Base-by-base conservation (phyloP, 2,888 invertebrate genomes). In the Beris morrisii region DNA sequence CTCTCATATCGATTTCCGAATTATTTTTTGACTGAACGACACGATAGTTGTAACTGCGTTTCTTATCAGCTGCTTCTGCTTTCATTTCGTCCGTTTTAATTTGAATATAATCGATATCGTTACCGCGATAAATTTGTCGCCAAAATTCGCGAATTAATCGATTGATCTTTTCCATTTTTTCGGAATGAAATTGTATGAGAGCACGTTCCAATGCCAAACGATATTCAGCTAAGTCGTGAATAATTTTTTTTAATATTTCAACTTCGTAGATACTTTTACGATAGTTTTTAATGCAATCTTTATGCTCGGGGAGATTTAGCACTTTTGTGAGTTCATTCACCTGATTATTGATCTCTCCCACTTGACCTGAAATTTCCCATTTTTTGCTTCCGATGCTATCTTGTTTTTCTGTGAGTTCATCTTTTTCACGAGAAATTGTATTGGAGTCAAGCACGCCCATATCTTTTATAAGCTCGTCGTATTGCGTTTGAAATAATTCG, bases 71-170 rank as follows among this genome's bases (percentile, higher is more conserved):
- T 1, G 76, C 64, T 4, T 76, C 71, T 11, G 74, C 76, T 67
- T 78, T 77, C 45, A 66, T 67, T 69, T 86, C 85, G 73, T 91
- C 87, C 67, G 92, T 88, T 82, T 88, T 85, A 68, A 99, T 96
- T 82, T 95, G 91, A 75, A 99, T 97, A 67, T 91, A 92, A 75
- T 97, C 96, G 71, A 98, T 97, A 79, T 99, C 99, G 74, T 91
- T 92, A n/a, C 96, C 96, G 9, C 84, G 84, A 77, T 93, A 93
- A 61, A 91, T 88, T 53, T 83, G 78, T 30, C 86, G 82, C 95
- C 95, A 95, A 57, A 85, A 79, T 69, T 90, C 91, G 75, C 90
- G 86, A 72, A 99, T 92, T 64, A 92, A 89, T 69, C 87, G 87
- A 81, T 99, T 99, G 48, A 99, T 94, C 74, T 91, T 91, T 55